Evolutionary conservation across 2,888 invertebrate species (phyloP), one percentile per base, ranked within the genome.

Genomic region (Ypsolopha sequella): DNA sequence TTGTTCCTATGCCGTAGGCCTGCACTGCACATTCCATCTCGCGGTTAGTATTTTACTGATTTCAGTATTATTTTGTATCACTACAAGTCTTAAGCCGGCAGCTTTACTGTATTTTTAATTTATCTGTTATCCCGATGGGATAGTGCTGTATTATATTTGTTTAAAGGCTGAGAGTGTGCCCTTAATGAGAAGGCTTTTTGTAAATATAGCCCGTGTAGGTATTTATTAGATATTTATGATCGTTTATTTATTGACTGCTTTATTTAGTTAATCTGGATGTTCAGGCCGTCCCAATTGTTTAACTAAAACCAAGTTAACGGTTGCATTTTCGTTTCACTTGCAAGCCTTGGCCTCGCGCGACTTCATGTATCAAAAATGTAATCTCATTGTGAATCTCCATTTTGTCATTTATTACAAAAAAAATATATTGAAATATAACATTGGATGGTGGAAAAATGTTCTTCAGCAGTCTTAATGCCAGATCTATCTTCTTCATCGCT

Each of bases 211-310:
- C 80, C 66, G 61, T 71, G 79, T 87, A 87, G 87, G 86, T 87
- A 87, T 87, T 87, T 87, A 87, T 87, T 86, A 87, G 85, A 87
- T 87, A 87, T 87, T 87, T 87, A 87, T 86, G 79, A 86, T 85
- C 72, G 77, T 86, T 87, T 86, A 87, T 87, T 87, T 87, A 87
- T 87, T 87, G 86, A 86, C 86, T 81, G 86, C 86, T 84, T 81
- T 79, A 79, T 81, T 82, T 84, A 84, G 84, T 80, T 80, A 63
- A 48, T 77, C 73, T 74, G 56, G 56, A 63, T 67, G 74, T 73
- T 73, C 64, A 65, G 69, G 66, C 24, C 76, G 71, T 73, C 75
- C 68, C 65, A 64, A 65, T 52, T 70, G 74, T 76, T 76, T 78
- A 73, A 77, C 74, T 70, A 70, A 70, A 49, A 14, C 11, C 39